Evolutionary conservation across 53 echinoderm and acorn worm genomes (phyloP), one percentile per base, ranked within the genome.

Genomic region (Echinometra lucunter): DNA sequence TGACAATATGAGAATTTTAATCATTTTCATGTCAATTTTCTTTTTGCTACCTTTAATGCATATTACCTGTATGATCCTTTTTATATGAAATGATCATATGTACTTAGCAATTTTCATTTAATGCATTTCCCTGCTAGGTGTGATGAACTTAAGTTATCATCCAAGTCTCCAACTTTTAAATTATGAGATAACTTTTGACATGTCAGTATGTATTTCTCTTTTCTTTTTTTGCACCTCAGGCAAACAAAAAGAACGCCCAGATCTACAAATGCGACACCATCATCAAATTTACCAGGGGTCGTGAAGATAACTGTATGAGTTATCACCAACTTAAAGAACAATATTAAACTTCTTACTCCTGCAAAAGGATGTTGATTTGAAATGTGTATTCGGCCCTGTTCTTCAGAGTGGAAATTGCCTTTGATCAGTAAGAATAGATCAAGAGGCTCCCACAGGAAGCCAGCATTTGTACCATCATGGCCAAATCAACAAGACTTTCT

Each of bases 281-380:
- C 91, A 10, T 91, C 91, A 69, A 91, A 91, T 91, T 44, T 91
- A 91, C 66, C 66, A 45, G 91, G 91, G 45, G 91, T 91, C 11
- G 91, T 91, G 44, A 91, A 91, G 91, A 91, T 91, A 40, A 91
- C 91, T 69, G 91, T 91, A 91, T 91, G 91, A 91, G 37, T 60
- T 37, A 18, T 47, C 49, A 17, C 28, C 38, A 38, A 78, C 78
- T 45, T 13, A 49, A 47, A 85, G 85, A 85, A 85, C 85, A 78
- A 78, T 78, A 85, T 85, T 3, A 85, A 30, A 53, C 30, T 85
- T 30, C 8, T 49, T n/a, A 85, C 53, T 85, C 85, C 85, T 85
- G 12, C 42, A 6, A 78, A 18, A 78, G 78, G 85, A 45, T 49
- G 49, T 85, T 53, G 85, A n/a, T 49, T 85, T 85, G 85, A 49